phyloP scores from a whole-genome alignment of 2,113 vertebrate genomes.

The Argyrosomus japonicus region DNA sequence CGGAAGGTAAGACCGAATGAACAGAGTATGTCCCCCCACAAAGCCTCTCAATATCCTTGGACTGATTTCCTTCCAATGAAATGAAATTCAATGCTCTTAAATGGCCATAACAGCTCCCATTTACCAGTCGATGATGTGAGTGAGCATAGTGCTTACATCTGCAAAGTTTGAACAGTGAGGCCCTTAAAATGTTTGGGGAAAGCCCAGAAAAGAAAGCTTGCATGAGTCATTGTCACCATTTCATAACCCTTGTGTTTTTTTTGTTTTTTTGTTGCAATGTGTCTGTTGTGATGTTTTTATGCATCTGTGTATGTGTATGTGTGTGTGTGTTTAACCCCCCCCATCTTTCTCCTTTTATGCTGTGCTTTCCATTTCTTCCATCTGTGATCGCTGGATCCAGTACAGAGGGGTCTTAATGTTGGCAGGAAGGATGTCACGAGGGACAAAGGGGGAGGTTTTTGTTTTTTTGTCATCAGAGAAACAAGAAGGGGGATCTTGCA shows the following conservation, averaged over 20 bases:
- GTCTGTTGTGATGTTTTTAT: constrained; percentile 7
- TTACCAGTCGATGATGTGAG: neutral
- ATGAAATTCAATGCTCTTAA: neutral
- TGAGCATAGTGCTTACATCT: neutral
- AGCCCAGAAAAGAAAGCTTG: constrained; percentile 3
- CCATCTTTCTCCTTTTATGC: constrained; percentile 26
- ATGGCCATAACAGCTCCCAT: neutral
- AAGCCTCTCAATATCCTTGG: neutral
- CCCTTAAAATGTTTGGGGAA: constrained; percentile 20
- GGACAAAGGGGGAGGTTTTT: constrained; percentile 20
- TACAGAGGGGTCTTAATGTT: constrained; percentile 39
- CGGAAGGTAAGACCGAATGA: constrained; percentile 88
- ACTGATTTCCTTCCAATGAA: neutral
- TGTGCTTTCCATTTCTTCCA: constrained; percentile 50
- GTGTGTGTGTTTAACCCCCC: neutral
- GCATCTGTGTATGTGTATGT: constrained; percentile 10
- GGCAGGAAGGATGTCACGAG: constrained; percentile 44
- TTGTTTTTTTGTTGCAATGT: neutral
- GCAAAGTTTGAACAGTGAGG: constrained; percentile 11
- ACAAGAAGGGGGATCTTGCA: constrained; percentile 20
- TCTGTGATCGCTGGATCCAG: constrained; percentile 50
- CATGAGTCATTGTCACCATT: constrained; percentile 35
- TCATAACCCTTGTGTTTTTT: constrained; percentile 10
- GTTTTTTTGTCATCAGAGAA: constrained; percentile 26
- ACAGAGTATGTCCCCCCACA: no score